phyloP scores from a whole-genome alignment of 2,797 vertebrate genomes.

The Rhyacichthys aspro region DNA sequence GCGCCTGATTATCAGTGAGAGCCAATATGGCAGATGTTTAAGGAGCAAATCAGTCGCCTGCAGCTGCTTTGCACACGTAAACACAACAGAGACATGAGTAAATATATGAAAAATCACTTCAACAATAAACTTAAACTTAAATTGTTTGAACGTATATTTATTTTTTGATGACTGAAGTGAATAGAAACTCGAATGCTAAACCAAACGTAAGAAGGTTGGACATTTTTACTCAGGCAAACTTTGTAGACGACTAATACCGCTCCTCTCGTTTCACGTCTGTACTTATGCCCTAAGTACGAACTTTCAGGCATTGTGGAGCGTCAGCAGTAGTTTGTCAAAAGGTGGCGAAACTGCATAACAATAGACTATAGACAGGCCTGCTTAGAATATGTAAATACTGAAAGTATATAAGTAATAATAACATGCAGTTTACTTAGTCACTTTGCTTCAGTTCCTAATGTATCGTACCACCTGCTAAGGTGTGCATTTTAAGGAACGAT shows the following conservation, averaged over 20 bases:
- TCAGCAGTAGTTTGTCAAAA: too few species aligned
- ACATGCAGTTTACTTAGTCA: too few species aligned
- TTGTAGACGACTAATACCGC: conserved; percentile 39
- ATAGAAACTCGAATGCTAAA: fast-evolving
- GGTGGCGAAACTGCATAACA: too few species aligned
- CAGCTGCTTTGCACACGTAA: conserved; percentile 48
- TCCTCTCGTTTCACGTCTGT: fast-evolving
- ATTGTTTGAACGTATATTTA: background rate
- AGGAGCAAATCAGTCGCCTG: conserved; percentile 43
- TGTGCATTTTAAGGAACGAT: too few species aligned
- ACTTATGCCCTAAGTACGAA: background rate
- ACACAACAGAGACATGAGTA: conserved; percentile 15
- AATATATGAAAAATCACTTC: background rate
- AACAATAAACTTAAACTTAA: too few species aligned
- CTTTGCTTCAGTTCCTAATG: too few species aligned
- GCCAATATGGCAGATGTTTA: conserved; percentile 61
- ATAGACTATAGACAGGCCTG: too few species aligned
- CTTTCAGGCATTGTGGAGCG: background rate
- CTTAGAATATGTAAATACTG: too few species aligned
- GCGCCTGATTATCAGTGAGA: conserved; percentile 33
- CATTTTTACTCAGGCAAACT: conserved; percentile 63
- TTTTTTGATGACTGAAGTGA: fast-evolving
- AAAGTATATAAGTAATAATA: too few species aligned
- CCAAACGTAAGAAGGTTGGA: background rate
- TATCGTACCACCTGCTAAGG: too few species aligned